Base-by-base conservation (phyloP, 92 coral and sea anemone species). In the Zoanthus gigantus region DNA sequence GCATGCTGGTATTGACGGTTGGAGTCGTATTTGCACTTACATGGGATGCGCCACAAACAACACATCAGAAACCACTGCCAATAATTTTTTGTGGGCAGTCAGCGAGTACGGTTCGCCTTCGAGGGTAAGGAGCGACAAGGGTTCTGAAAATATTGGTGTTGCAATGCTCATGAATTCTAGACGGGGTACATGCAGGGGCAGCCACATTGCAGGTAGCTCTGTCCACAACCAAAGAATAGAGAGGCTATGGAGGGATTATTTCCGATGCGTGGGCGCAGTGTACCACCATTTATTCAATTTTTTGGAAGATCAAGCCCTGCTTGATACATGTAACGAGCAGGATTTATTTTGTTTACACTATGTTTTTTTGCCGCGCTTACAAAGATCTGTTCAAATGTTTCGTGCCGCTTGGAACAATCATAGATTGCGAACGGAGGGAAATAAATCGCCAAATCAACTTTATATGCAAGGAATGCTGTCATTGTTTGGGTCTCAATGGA, bases 121-220 rank as follows among this genome's bases (percentile, higher is more conserved):
- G n/a, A 52, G 90, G 60, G 84, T 78, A 10, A 71, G 83, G 32
- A 86, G 83, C 30, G 89, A 86, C 81, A 86, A 86, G 47, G 89
- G 89, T 8, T 74, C 83, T 86, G 89, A 86, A 61, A 86, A 86
- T 18, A 44, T 86, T 18, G 89, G 76, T 18, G 46, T 86, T 9
- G 84, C 85, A 3, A 87, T 46, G 77, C 82, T 61, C 31, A 76
- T 87, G 90, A 82, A 78, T 67, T 83, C 78, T 18, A 56, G 11
- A 13, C 45, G 84, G 47, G 90, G 90, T 63, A 66, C 75, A 37
- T 85, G 85, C 12, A 52, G 88, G 32, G 91, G 93, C 54, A 87
- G 91, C 29, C 87, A 81, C 46, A 91, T 91, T 12, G 86, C 93
- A 18, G 93, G 91, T 11, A 82, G 89, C 86, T 87, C 91, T 3